Base-by-base conservation (phyloP, 2,113 vertebrate genomes). In the Syngnathus scovelli region DNA sequence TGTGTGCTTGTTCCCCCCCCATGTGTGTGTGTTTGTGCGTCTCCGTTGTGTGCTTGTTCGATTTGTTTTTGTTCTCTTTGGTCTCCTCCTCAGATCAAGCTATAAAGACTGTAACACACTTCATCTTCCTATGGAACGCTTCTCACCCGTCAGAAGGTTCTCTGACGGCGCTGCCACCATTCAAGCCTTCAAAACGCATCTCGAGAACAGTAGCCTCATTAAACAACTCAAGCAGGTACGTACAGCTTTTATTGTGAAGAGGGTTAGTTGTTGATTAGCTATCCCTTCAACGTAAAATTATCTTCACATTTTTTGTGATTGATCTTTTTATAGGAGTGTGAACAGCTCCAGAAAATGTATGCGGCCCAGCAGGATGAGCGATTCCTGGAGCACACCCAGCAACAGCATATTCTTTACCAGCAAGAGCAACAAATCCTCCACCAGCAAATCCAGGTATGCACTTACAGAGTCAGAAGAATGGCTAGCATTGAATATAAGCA, bases 61-160 rank as follows among this genome's bases (percentile, higher is more conserved):
- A 75, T 76, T 46, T 76, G 68, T 71, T 75, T 77, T 55, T 69
- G 39, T 56, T 71, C 66, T 72, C 19, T 72, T 48, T 67, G 67
- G 63, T 71, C 60, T 56, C 49, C 37, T 71, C 18, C 52, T 82
- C 89, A 99, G 96, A 87, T 96, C 95, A 48, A 91, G 94, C 87
- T 99, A 99, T 88, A 98, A 99, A 90, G 97, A 99, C 88, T 96
- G 94, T 66, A 99, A 98, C 80, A 98, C 95, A 12, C 92, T 99
- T 87, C 96, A 98, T 84, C 94, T 99, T 73, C 97, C 97, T 67
- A 96, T 96, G 68, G 97, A 99, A 85, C 94, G 97, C 69, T 99
- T 99, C 90, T 99, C 97, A 68, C 97, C 97, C 0, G 97, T 99
- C 38, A 93, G 97, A 58, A 94, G 97, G 39, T 99, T 99, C 89